These are phyloP conservation scores for Aplodontia rufa DNA, from an alignment of 2,113 vertebrate genomes.

Conservation along the genomic window DNA sequence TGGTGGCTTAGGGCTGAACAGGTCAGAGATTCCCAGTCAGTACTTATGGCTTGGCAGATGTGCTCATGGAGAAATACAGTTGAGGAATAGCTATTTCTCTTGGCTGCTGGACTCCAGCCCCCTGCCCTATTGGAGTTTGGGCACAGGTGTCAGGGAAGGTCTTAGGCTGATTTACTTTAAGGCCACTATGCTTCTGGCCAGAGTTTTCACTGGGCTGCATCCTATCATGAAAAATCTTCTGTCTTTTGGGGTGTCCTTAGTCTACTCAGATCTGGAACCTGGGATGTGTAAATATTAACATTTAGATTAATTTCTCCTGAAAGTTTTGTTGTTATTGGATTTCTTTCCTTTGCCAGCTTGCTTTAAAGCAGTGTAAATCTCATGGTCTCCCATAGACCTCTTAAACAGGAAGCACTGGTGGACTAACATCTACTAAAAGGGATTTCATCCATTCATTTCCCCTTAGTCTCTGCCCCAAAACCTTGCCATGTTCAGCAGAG, in stretches of 20 bases:
- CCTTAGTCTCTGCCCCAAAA: background rate
- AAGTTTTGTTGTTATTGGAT: constrained; percentile 45
- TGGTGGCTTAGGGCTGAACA: background rate
- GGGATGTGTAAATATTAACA: constrained; percentile 57
- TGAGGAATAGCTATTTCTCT: background rate
- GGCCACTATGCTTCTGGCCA: background rate
- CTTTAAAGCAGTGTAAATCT: constrained; percentile 22
- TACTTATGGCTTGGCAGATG: background rate
- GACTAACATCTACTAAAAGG: constrained; percentile 13
- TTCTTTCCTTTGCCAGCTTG: background rate
- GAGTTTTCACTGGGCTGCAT: constrained; percentile 18
- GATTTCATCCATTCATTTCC: background rate
- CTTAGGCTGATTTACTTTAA: background rate
- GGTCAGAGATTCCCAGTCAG: background rate
- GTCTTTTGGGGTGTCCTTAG: background rate
- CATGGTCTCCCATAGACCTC: background rate
- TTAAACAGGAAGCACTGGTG: constrained; percentile 16
- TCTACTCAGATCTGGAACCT: constrained; percentile 5
- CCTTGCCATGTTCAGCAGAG: background rate
- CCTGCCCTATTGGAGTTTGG: background rate
- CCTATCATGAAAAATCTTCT: background rate
- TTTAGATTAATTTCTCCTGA: constrained; percentile 71
- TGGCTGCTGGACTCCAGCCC: background rate
- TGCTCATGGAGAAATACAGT: background rate
- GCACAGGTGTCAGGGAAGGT: background rate